Base-by-base conservation (phyloP, 1,140 invertebrate species). In the Dreissena polymorpha region DNA sequence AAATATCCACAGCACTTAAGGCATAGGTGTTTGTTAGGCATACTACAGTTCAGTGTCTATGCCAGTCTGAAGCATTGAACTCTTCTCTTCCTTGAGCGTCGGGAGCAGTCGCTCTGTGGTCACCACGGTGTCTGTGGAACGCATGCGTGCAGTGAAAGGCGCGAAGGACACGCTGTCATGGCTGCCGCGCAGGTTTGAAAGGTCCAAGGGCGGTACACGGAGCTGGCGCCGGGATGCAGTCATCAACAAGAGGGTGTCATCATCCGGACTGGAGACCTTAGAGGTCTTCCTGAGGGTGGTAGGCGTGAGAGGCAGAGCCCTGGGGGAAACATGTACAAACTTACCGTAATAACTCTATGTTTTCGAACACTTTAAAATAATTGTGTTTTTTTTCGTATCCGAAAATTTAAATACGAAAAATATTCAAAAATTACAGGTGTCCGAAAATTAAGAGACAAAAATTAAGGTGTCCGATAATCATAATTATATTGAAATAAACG, bases 111-210 rank as follows among this genome's bases (percentile, higher is more conserved):
- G 60, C n/a, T 83, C 85, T 12, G 81, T 77, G 10, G 69, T 50
- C 1, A 67, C 64, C 49, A 87, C 86, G 0, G 88, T 89, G 71
- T 89, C 88, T 14, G 85, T 85, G 10, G 87, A 87, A 2, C 86
- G 82, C n/a, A 84, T 60, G 23, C 85, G 86, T 2, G 83, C 87
- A 1, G 82, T 77, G 64, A 86, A 89, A 0, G 87, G 88, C 68
- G 84, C 80, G 73, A 78, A 89, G 25, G 87, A 86, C 23, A 85
- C 82, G 49, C 80, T 83, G 27, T 89, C 88, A 18, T 73, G 81
- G 73, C 88, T 89, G n/a, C 81, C 83, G 8, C 83, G 39, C 13
- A 89, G 80, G 18, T 73, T 79, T 16, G 81, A 80, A 23, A 89
- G 74, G 57, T 89, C 88, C 14, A 89, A 77, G 0, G 84, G 85